Percentiles rank a stretch among this genome's conserved stretches.
phyloP scores from a whole-genome alignment of 2,113 vertebrate species.

The Epinephelus fuscoguttatus region DNA sequence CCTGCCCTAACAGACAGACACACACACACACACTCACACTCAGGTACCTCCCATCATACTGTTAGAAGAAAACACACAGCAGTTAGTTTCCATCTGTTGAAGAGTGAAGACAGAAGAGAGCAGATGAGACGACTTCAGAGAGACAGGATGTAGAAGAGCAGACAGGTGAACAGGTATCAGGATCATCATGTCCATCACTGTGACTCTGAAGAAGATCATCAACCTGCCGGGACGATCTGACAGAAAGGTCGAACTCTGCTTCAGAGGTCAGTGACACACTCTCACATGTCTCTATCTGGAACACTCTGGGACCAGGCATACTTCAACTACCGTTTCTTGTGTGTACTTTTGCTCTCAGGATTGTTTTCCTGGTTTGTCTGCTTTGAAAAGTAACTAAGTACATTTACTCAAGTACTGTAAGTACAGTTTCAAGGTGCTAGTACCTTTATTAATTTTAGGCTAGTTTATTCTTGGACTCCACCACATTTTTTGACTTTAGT shows the following conservation, averaged over 20 bases:
- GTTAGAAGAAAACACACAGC: conserved; percentile 7
- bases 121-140: not conserved
- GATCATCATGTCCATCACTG: conserved; percentile 88
- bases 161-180: not conserved
- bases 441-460: too few species aligned
- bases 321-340: not conserved
- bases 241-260: conserved; percentile 88
- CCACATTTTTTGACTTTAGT: too few species aligned
- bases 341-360: not conserved
- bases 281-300: not conserved
- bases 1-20: conserved; percentile 64
- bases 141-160: conserved; percentile 4
- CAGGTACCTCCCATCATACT: not conserved
- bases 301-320: not conserved
- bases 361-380: not conserved
- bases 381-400: not conserved
- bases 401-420: not conserved
- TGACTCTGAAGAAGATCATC: conserved; percentile 85
- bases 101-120: not conserved
- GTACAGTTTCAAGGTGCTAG: too few species aligned
- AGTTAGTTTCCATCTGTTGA: conserved; percentile 26
- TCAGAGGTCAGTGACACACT: conserved; percentile 86
- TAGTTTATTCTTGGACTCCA: too few species aligned
- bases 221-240: conserved; percentile 88
- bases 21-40: not conserved